These are phyloP conservation scores for Papilio glaucus DNA, from an alignment of 1,140 invertebrate species.

Conservation along the genomic window DNA sequence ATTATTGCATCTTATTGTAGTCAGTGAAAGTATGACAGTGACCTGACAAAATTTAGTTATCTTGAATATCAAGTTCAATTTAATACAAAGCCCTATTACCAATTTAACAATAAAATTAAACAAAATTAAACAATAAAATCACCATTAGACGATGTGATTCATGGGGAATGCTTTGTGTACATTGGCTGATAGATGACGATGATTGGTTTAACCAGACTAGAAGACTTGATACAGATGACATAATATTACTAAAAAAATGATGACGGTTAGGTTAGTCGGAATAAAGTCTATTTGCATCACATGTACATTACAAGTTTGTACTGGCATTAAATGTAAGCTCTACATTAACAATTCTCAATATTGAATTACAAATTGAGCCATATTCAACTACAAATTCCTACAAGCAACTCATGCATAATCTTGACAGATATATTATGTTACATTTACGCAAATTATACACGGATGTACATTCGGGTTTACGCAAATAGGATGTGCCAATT, in stretches of 20 bases:
- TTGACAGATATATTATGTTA: neutral
- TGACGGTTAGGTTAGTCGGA: no score
- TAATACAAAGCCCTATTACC: no score
- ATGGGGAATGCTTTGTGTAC: no score
- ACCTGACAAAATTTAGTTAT: neutral
- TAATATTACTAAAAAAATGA: no score
- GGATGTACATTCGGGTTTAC: neutral
- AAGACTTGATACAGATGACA: no score
- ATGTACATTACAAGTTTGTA: neutral
- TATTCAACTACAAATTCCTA: conserved; percentile 12
- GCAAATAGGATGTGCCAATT: conserved; percentile 26
- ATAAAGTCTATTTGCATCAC: no score
- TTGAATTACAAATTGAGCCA: conserved; percentile 1
- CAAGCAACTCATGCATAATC: conserved; percentile 8
- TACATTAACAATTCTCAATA: neutral
- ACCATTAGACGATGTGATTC: no score
- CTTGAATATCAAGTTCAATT: neutral
- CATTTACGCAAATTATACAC: conserved; percentile 24
- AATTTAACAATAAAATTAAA: no score
- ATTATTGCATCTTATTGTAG: neutral
- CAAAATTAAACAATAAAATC: no score
- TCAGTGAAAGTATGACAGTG: neutral
- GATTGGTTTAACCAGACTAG: no score
- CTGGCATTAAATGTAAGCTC: neutral
- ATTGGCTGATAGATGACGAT: no score